phyloP scores from a whole-genome alignment of 2,888 invertebrate species.

The Platycheirus albimanus region DNA sequence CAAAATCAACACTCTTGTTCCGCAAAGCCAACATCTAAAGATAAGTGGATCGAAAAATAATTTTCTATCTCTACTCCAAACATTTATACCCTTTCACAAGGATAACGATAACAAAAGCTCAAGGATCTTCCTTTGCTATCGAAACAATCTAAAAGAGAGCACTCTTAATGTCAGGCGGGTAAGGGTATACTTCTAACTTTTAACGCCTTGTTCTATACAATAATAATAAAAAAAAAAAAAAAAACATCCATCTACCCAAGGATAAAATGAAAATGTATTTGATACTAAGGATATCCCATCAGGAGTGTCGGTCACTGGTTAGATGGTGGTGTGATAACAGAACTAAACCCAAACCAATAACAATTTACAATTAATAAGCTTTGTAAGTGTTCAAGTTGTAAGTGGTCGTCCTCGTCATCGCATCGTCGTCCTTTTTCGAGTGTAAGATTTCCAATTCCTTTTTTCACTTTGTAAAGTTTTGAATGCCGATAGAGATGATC shows the following conservation, averaged over 20 bases:
- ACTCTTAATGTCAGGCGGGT: neutral
- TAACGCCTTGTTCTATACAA: neutral
- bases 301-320: conserved; percentile 18
- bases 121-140: conserved; percentile 2
- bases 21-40: conserved; percentile 6
- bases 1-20: conserved; percentile 18
- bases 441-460: neutral
- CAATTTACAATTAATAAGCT: conserved; percentile 64
- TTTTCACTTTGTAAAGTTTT: conserved; percentile 22
- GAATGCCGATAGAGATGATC: conserved; percentile 13
- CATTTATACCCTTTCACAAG: conserved; percentile 8
- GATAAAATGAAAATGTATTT: conserved; percentile 6
- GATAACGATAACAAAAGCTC: conserved; percentile 20
- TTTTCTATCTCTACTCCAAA: conserved; percentile 1
- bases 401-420: too few species aligned
- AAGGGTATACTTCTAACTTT: conserved; percentile 6
- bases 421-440: conserved; percentile 1
- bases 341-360: conserved; percentile 41
- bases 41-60: conserved; percentile 19
- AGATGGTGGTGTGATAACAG: conserved; percentile 50
- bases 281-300: conserved; percentile 33
- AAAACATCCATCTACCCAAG: conserved; percentile 1
- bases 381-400: conserved; percentile 25
- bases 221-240: neutral
- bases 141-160: conserved; percentile 18